These are phyloP conservation scores for Thrips palmi DNA, from an alignment of 1,140 invertebrate genomes.

Conservation along the genomic window DNA sequence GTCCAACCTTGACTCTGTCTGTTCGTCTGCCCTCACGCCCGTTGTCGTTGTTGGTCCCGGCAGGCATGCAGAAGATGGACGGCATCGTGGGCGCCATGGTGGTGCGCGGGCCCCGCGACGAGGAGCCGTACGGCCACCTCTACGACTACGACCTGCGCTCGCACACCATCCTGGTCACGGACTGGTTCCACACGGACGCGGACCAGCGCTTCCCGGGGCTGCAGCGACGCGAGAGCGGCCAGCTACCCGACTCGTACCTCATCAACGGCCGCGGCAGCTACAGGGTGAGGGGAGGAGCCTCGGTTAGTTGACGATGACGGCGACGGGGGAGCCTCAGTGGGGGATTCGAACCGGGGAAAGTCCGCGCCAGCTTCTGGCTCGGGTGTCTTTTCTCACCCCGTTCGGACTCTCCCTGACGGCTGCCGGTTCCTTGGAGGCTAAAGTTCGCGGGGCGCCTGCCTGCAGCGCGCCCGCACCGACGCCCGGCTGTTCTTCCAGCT, in stretches of 20 bases:
- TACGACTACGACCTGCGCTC: slow-evolving; percentile 32
- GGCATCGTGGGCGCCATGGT: slow-evolving; percentile 30
- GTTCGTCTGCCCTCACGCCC: background rate
- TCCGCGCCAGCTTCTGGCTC: no score
- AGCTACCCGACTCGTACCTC: slow-evolving; percentile 26
- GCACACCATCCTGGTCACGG: slow-evolving; percentile 28
- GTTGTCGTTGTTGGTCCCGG: background rate
- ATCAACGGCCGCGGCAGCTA: slow-evolving; percentile 26
- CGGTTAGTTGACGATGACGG: background rate
- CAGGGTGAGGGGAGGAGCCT: slow-evolving; percentile 12
- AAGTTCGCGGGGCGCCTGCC: no score
- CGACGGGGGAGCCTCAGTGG: no score
- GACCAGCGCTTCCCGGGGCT: slow-evolving; percentile 11
- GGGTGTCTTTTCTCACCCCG: no score
- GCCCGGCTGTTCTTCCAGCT: background rate
- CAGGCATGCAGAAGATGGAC: slow-evolving; percentile 30
- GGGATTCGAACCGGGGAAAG: no score
- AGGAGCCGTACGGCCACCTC: slow-evolving; percentile 20
- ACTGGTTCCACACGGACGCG: slow-evolving; percentile 27
- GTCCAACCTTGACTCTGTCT: background rate
- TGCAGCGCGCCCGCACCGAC: no score
- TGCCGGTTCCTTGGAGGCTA: background rate
- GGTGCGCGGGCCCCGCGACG: slow-evolving; percentile 21
- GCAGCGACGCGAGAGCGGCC: slow-evolving; percentile 14
- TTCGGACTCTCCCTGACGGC: no score